These are phyloP conservation scores for Arizona elegans DNA, from an alignment of 2,113 vertebrate species.

Conservation along the genomic window DNA sequence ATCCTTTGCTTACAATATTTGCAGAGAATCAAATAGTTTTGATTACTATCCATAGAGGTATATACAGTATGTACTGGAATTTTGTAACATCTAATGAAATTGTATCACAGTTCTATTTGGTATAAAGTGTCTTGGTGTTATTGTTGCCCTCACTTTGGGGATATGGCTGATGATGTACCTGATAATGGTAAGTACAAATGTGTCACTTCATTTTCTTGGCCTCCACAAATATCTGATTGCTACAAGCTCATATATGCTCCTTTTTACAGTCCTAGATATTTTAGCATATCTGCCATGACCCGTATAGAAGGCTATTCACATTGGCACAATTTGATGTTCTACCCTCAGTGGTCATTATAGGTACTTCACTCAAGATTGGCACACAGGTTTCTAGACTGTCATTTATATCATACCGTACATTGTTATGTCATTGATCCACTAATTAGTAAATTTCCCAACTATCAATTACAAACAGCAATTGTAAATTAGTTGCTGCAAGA, in stretches of 20 bases:
- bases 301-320: background rate
- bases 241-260: background rate
- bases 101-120: background rate
- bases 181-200: background rate
- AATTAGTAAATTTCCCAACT: background rate
- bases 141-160: background rate
- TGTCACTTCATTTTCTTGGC: background rate
- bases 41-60: background rate
- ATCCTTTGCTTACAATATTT: background rate
- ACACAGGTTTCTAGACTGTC: background rate
- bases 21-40: background rate
- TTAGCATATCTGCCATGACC: background rate
- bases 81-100: background rate
- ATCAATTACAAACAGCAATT: background rate
- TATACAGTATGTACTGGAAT: background rate
- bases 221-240: background rate
- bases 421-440: background rate
- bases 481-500: background rate
- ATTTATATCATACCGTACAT: background rate
- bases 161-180: background rate
- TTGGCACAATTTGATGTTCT: background rate
- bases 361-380: background rate
- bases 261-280: background rate
- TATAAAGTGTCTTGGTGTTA: background rate
- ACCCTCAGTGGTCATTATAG: background rate